A percentile compares a stretch with the other conserved stretches of the same genome.
These are phyloP conservation scores for Cyprinus carpio DNA, from an alignment of 2,113 vertebrate species.

Conservation along the genomic window DNA sequence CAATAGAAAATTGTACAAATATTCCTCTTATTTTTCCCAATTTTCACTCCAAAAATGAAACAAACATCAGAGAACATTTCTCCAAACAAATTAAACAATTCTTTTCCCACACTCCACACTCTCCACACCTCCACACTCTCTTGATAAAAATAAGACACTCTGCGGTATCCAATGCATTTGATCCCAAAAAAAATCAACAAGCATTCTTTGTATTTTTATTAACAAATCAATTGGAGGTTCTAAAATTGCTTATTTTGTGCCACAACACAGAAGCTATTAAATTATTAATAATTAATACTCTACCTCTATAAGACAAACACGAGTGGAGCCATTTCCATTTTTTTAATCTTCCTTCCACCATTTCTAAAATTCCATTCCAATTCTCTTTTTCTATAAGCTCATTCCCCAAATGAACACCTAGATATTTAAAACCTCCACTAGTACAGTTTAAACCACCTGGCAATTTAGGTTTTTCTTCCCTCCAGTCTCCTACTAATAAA, in stretches of 20 bases:
- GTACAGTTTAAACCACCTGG: not conserved
- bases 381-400: not conserved
- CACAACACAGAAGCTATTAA: not conserved
- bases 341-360: not conserved
- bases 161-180: conserved; percentile 14
- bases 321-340: not conserved
- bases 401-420: conserved; percentile 16
- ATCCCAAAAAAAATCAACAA: conserved; percentile 11
- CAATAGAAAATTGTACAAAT: too few species aligned
- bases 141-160: not conserved
- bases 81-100: not conserved
- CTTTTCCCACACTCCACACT: too few species aligned
- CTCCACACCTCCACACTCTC: not conserved
- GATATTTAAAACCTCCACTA: conserved; percentile 15
- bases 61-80: not conserved
- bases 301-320: not conserved
- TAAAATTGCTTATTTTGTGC: not conserved
- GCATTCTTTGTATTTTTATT: not conserved
- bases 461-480: not conserved
- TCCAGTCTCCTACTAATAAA: not conserved
- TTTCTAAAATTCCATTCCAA: not conserved
- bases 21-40: too few species aligned
- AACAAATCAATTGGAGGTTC: conserved; percentile 4
- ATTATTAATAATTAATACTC: not conserved
- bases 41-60: not conserved